Evolutionary conservation across 2,113 vertebrate species (phyloP), one percentile per base, ranked within the genome.

Genomic region (Xenopus borealis): DNA sequence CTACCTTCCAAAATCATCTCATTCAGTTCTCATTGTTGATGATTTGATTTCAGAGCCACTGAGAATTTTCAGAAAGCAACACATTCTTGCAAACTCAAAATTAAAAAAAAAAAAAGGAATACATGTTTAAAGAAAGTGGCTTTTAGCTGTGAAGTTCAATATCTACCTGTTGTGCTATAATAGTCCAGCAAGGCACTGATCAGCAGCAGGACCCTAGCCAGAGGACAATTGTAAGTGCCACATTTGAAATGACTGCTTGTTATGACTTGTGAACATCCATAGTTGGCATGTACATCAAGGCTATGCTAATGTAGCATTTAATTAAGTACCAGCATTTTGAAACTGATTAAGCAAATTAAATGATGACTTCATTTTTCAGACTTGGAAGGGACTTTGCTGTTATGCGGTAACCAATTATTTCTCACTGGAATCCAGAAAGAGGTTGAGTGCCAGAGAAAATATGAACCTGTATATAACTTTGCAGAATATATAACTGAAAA

Each of bases 261-360:
- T 46, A 27, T 46, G 72, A 66, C 72, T 66, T 66, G 63, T 66
- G 72, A 73, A 73, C 72, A 73, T 58, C 66, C 62, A 17, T 66
- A 73, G 50, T 73, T 66, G 72, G 72, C 72, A 73, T 8, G 33
- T n/a, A 58, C 62, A 58, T 73, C 72, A 73, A 73, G 19, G 33
- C 45, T 18, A 59, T 58, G 63, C 63, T 73, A 66, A 66, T 73
- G 62, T 58, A 66, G 50, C 72, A 73, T 73, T 73, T 73, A 59
- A 73, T 73, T 66, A 66, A 66, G 66, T 66, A 59, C 30, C 72
- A 73, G 52, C 58, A 66, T 73, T 52, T 66, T 73, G 52, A 73
- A 73, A 44, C 30, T 72, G 62, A 73, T 66, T 58, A 73, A 66
- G 50, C 71, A 57, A 57, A 66, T 73, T 30, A 66, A 66, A 73